Evolutionary conservation across 1,140 invertebrate species (phyloP).

Genomic region (Drosophila melanica): DNA sequence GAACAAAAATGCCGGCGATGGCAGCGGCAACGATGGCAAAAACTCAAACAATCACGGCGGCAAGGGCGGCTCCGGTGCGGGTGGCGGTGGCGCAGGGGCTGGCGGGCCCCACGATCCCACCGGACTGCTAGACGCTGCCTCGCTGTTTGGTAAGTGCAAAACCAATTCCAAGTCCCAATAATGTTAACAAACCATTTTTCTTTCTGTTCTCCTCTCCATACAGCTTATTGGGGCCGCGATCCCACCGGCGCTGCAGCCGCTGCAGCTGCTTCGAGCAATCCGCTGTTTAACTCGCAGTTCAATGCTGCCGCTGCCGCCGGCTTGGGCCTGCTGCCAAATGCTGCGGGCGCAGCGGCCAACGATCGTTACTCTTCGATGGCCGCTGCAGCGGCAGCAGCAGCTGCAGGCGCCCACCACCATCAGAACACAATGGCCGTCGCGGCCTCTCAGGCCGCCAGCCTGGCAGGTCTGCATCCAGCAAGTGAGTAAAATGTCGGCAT

Average conservation of each 20-base stretch:
- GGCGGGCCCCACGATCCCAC: conserved; percentile 83
- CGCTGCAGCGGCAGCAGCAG: conserved; percentile 83
- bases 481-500: conserved; percentile 86
- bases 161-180: not conserved
- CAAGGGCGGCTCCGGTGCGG: conserved; percentile 61
- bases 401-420: conserved; percentile 86
- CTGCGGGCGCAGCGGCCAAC: conserved; percentile 65
- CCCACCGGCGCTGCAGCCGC: conserved; percentile 84
- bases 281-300: conserved; percentile 82
- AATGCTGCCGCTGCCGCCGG: conserved; percentile 84
- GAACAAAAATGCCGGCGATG: conserved; percentile 84
- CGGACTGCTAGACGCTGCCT: conserved; percentile 87
- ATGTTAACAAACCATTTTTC: no score
- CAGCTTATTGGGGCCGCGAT: conserved; percentile 90
- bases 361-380: conserved; percentile 78
- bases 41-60: conserved; percentile 69
- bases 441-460: conserved; percentile 91
- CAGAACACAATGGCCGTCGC: conserved; percentile 91
- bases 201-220: no score
- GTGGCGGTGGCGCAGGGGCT: conserved; percentile 57
- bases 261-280: conserved; percentile 78
- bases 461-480: conserved; percentile 88
- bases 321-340: conserved; percentile 83
- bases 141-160: conserved; percentile 86
- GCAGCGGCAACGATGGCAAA: conserved; percentile 78